Evolutionary conservation across 2,888 invertebrate genomes (phyloP).

Genomic region (Oligia strigilis): DNA sequence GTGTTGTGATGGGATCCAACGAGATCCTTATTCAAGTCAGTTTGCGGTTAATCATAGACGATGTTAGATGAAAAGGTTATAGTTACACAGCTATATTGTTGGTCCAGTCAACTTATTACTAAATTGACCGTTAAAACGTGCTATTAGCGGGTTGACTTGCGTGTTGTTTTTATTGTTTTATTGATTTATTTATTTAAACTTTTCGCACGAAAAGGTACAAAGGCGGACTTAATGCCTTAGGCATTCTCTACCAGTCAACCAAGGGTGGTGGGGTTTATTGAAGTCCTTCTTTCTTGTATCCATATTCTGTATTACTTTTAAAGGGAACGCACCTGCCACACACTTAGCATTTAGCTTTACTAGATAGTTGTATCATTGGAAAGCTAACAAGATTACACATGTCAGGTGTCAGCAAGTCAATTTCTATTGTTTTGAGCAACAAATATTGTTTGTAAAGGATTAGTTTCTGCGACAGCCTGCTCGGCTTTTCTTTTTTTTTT

Average conservation of each 20-base stretch:
- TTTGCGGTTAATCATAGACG: slow-evolving; percentile 44
- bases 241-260: too few relatives aligned
- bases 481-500: too few relatives aligned
- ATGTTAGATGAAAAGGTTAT: slow-evolving; percentile 29
- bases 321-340: neutral
- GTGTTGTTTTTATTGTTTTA: neutral
- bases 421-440: neutral
- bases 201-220: too few relatives aligned
- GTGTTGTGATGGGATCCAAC: slow-evolving; percentile 62
- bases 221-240: too few relatives aligned
- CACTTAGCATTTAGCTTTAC: neutral
- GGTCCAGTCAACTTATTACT: slow-evolving; percentile 2
- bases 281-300: neutral
- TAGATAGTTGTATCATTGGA: neutral
- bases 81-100: slow-evolving; percentile 9
- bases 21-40: slow-evolving; percentile 49
- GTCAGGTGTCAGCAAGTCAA: neutral
- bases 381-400: neutral
- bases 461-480: neutral
- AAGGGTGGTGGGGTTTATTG: neutral
- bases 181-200: neutral
- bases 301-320: neutral
- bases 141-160: slow-evolving; percentile 1
- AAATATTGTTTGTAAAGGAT: neutral
- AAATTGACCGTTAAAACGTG: slow-evolving; percentile 21